Conservation (phyloP, 2,113 vertebrate species). For the Camelus dromedarius region DNA sequence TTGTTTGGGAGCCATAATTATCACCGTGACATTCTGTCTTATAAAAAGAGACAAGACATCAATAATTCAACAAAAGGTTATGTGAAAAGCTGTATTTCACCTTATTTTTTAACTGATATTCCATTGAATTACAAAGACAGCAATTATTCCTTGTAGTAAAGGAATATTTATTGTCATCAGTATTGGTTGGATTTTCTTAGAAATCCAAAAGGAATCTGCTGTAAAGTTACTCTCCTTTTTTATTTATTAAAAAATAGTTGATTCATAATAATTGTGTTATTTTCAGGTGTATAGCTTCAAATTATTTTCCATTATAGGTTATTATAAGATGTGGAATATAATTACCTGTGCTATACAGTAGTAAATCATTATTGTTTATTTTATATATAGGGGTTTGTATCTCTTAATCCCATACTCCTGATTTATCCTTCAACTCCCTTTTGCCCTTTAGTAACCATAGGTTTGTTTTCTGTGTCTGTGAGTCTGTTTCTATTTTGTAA, state of each 20-base stretch:
- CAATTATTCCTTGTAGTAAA: neutral
- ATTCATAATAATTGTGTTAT: neutral
- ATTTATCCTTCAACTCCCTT: neutral
- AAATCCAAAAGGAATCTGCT: neutral
- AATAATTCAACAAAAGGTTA: neutral
- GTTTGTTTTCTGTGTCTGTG: neutral
- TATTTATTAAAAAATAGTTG: neutral
- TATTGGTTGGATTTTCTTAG: neutral
- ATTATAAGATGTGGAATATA: neutral
- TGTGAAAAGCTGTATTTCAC: neutral
- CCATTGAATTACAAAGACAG: neutral
- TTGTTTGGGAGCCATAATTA: neutral
- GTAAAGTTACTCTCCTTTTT: neutral
- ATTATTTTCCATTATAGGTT: neutral
- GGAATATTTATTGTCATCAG: neutral
- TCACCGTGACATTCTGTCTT: neutral
- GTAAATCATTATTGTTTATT: neutral
- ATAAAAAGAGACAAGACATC: neutral
- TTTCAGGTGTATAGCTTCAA: neutral
- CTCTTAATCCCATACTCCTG: neutral
- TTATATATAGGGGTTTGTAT: neutral
- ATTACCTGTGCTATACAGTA: neutral
- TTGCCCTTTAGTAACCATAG: neutral
- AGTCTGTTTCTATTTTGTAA: neutral
- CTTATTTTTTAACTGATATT: neutral